phyloP scores from a whole-genome alignment of 2,888 invertebrate species.

The Tenthredo amoena region DNA sequence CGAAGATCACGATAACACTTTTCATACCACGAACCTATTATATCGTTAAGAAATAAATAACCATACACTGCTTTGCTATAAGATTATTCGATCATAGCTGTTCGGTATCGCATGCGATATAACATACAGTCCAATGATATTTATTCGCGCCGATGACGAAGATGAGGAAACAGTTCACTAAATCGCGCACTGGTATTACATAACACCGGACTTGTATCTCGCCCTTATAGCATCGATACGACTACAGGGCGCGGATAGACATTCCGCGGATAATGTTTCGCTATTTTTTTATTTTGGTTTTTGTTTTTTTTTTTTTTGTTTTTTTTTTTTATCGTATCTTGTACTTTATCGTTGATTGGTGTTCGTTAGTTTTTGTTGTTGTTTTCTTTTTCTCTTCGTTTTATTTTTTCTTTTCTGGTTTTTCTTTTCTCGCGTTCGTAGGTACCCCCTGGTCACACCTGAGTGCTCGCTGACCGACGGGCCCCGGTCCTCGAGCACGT shows the following conservation, averaged over 20 bases:
- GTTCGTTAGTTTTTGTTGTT: neutral
- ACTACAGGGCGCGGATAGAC: neutral
- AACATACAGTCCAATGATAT: neutral
- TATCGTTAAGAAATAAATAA: neutral
- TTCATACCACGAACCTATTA: slow-evolving; percentile 4
- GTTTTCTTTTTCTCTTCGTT: neutral
- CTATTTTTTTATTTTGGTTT: too few species aligned
- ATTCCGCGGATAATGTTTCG: neutral
- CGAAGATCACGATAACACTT: slow-evolving; percentile 13
- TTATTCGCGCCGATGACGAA: neutral
- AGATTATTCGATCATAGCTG: neutral
- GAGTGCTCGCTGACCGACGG: slow-evolving; percentile 73
- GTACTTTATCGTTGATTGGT: neutral
- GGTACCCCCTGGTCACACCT: slow-evolving; percentile 59
- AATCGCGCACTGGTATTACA: neutral
- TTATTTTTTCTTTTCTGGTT: neutral
- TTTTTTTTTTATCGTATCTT: neutral
- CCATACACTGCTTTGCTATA: neutral
- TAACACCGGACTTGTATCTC: neutral
- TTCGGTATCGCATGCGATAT: neutral
- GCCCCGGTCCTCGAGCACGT: slow-evolving; percentile 70
- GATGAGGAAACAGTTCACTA: neutral
- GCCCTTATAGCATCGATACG: neutral
- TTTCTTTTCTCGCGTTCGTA: neutral
- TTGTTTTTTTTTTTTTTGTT: too few species aligned